Evolutionary conservation across 2,888 invertebrate species (phyloP).

Genomic region (Cactoblastis cactorum): DNA sequence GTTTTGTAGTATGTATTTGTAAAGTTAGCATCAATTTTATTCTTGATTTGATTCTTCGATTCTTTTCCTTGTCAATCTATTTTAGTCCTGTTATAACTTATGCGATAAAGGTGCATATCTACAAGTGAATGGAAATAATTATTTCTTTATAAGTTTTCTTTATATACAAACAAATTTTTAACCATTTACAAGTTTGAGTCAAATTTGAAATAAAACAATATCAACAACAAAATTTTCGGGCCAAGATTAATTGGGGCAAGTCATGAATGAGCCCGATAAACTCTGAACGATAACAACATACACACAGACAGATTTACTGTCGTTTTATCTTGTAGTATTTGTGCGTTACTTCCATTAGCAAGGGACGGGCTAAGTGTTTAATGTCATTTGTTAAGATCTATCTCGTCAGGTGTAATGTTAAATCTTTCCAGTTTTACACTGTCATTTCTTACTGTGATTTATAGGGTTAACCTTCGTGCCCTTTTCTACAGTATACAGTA

Average conservation of each 20-base stretch:
- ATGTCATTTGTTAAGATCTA: conserved; percentile 13
- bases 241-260: conserved; percentile 4
- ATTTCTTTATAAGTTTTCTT: too few species aligned
- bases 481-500: not conserved
- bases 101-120: too few species aligned
- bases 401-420: conserved; percentile 1
- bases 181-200: too few species aligned
- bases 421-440: not conserved
- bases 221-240: not conserved
- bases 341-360: conserved; percentile 32
- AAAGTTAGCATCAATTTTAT: too few species aligned
- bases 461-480: not conserved
- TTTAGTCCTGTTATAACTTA: too few species aligned
- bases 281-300: conserved; percentile 23
- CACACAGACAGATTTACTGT: conserved; percentile 37
- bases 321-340: conserved; percentile 34
- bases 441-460: not conserved
- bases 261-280: conserved; percentile 26
- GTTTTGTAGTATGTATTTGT: too few species aligned
- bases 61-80: too few species aligned
- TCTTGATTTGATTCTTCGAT: too few species aligned
- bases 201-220: not conserved
- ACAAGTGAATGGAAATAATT: too few species aligned
- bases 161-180: too few species aligned
- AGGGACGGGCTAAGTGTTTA: conserved; percentile 24